Evolutionary conservation across 64 coral and sea anemone genomes (phyloP), one percentile per base, ranked within the genome.

Genomic region (Montipora capricornis): DNA sequence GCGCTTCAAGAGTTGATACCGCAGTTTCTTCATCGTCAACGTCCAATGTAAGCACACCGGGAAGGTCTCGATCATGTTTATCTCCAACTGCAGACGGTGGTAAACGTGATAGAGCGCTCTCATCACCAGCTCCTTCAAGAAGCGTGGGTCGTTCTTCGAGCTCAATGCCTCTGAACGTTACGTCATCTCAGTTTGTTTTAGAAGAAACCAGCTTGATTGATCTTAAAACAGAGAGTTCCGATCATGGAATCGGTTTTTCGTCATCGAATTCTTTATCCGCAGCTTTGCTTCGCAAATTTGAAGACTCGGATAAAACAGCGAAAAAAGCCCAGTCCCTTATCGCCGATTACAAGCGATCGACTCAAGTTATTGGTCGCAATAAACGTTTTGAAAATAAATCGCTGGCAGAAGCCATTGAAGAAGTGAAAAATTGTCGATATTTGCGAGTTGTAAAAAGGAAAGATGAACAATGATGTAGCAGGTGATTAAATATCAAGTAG

Each of bases 391-490:
- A 49, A 10, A n/a, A n/a, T 4, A 86, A 86, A 86, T 86, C 82
- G 1, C 17, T 86, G 14, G 64, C 66, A 70, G 82, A 86, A 73
- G 82, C 82, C 19, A 20, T 86, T 19, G 82, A 86, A 20, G 82
- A 86, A 73, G 82, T 71, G 11, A 86, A 86, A 86, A 86, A 73
- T 64, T 86, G 82, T 46, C 62, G 82, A 71, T 86, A 86, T 71
- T 71, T 86, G 20, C 44, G 82, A 50, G 66, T 86, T 71, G 82
- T 86, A 24, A 50, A 86, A 17, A 70, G 64, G 50, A 86, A 86
- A 50, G 47, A 71, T 22, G 47, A 49, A 46, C 7, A 19, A 49
- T 46, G 29, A 71, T 17, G 8, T 49, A 73, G 16, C 66, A 71
- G 66, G 64, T 70, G 66, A 49, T 48, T 68, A 84, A 84, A 68